phyloP scores from a whole-genome alignment of 1,140 invertebrate genomes.

The Whitmania pigra region DNA sequence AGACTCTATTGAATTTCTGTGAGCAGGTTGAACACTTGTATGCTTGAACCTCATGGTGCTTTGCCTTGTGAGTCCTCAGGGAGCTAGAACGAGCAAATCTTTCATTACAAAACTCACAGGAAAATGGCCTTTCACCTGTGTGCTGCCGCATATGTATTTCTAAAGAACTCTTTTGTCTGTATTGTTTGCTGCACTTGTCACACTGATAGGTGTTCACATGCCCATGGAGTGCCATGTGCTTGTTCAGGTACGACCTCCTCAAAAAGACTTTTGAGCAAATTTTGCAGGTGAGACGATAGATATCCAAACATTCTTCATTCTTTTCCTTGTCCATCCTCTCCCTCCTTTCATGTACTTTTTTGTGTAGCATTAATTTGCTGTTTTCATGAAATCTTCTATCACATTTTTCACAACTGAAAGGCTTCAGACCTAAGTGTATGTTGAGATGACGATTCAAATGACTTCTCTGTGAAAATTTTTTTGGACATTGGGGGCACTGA shows the following conservation, averaged over 20 bases:
- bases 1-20: conserved; percentile 32
- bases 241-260: conserved; percentile 49
- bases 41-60: conserved; percentile 55
- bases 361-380: not conserved
- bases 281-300: conserved; percentile 32
- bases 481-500: too few species aligned
- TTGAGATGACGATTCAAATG: not conserved
- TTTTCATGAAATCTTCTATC: not conserved
- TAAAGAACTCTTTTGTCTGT: conserved; percentile 81
- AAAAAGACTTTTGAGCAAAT: conserved; percentile 41
- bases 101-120: conserved; percentile 50
- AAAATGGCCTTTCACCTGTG: conserved; percentile 39
- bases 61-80: conserved; percentile 63
- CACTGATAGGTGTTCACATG: conserved; percentile 65
- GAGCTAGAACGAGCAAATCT: conserved; percentile 91
- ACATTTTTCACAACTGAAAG: not conserved
- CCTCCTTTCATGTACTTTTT: not conserved
- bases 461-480: not conserved
- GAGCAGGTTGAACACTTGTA: conserved; percentile 54
- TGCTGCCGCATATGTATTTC: conserved; percentile 93
- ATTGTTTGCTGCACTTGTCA: conserved; percentile 76
- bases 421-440: not conserved
- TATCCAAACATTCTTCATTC: conserved; percentile 48
- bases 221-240: conserved; percentile 50
- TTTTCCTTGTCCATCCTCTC: conserved; percentile 43